A percentile compares a stretch with the other conserved stretches of the same genome.
phyloP scores from a whole-genome alignment of 2,113 vertebrate genomes.

The Strix aluco region DNA sequence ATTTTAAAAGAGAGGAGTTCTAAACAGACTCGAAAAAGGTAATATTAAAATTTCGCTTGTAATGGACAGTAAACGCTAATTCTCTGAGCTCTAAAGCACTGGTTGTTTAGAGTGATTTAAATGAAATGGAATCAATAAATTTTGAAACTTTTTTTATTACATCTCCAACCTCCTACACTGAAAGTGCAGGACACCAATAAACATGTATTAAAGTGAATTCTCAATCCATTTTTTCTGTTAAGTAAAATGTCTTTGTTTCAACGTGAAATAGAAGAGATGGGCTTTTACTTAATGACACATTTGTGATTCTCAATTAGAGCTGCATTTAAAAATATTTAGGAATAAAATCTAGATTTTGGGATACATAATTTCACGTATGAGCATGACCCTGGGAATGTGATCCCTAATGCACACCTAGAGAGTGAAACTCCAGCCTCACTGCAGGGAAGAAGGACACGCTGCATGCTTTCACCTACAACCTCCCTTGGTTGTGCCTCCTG shows the following conservation, averaged over 20 bases:
- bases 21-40: constrained; percentile 43
- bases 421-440: not conserved
- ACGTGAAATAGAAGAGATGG: not conserved
- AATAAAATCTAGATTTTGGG: not conserved
- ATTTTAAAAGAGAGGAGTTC: constrained; percentile 68
- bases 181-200: constrained; percentile 63
- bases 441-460: not conserved
- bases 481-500: not conserved
- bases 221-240: not conserved
- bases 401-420: not conserved
- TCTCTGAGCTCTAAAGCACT: constrained; percentile 56
- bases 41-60: constrained; percentile 65
- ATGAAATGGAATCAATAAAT: constrained; percentile 51
- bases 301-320: not conserved
- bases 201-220: constrained; percentile 54
- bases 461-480: not conserved
- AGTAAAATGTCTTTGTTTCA: not conserved
- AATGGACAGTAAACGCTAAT: constrained; percentile 38
- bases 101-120: constrained; percentile 63
- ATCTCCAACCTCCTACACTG: constrained; percentile 58
- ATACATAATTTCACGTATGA: not conserved
- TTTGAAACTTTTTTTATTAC: constrained; percentile 57
- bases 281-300: not conserved
- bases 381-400: not conserved
- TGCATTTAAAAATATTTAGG: not conserved